Base-by-base conservation (phyloP, 1,140 invertebrate genomes). In the Lepidurus apus region DNA sequence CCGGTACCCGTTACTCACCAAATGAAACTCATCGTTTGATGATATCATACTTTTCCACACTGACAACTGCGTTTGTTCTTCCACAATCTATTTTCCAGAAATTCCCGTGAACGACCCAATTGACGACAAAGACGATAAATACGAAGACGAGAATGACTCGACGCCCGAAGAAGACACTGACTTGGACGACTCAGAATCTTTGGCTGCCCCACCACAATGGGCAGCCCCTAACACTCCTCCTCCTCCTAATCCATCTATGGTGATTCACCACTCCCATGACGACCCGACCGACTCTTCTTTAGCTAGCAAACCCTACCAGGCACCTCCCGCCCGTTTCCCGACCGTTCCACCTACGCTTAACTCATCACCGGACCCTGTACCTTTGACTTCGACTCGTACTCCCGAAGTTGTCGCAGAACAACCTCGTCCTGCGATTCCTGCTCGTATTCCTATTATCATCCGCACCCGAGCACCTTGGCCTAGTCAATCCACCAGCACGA, bases 321-420 rank as follows among this genome's bases (percentile, higher is more conserved):
- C 82, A 74, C 65, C 79, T 7, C 83, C 85, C 1, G 74, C 82
- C 13, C 81, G 85, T 75, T 77, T 86, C 10, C 80, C 84, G 17
- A 82, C 81, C 21, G 80, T 13, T n/a, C 53, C 10, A 42, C 73
- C 9, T 73, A 44, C 43, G 3, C 42, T 53, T 83, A 73, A 73
- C 82, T 42, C 76, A 82, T 80, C 53, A 21, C 17, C 53, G 7
- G 53, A 65, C 17, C 53, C 21, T 47, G 7, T 45, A 44, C 45
- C n/a, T 47, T 65, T 45, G 53, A 77, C 17, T 47, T 77, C 76
- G 53, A 77, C 44, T 42, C 21, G 17, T 13, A 9, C 21, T 34
- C 75, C 75, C 21, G 42, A 45, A 26, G 10, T 26, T 7, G 44
- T 11, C 77, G 42, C 21, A 4, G 65, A 74, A 43, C 42, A 73